Evolutionary conservation across 2,888 invertebrate species (phyloP), one percentile per base, ranked within the genome.

Genomic region (Linnaemya tessellans): DNA sequence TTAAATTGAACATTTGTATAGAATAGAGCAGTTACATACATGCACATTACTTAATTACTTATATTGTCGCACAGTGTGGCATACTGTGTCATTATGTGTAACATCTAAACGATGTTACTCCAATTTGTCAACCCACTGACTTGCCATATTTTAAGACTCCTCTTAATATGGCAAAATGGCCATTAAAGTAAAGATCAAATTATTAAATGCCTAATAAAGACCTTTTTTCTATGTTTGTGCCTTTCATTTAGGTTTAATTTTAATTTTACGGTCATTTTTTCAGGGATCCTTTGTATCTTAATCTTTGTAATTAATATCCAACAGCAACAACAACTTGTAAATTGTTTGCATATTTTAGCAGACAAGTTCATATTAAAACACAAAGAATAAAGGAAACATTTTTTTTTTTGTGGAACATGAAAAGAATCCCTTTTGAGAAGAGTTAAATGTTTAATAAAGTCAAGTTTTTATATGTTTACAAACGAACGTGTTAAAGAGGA

Each of bases 251-350:
- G 18, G 58, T 30, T 46, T 58, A 41, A 25, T 13, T 64, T 64
- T 25, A 10, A 54, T 75, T 51, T n/a, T 64, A 13, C 18, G 51
- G 62, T 43, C 64, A 41, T 54, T 54, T 25, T 64, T 25, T 25
- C 60, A 41, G 41, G 10, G 18, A 54, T 70, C 38, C 22, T 62
- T 77, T 79, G 20, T 35, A 22, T 22, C 46, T 22, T 64, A 58
- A 73, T 80, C 65, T 51, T 58, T 5, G 56, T 65, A 73, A 80
- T 80, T 80, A 65, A 73, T 73, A 73, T 67, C 35, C 30, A 62
- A 70, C 49, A 65, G 43, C 58, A 51, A 11, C 70, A 38, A 5
- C 71, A 41, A 62, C 30, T 65, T 56, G 58, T 73, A 46, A 73
- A 51, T 58, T 73, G 25, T 65, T 73, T 46, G 35, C 30, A 58